phyloP scores from a whole-genome alignment of 2,113 vertebrate genomes.

The Ophthalmolycus amberensis region DNA sequence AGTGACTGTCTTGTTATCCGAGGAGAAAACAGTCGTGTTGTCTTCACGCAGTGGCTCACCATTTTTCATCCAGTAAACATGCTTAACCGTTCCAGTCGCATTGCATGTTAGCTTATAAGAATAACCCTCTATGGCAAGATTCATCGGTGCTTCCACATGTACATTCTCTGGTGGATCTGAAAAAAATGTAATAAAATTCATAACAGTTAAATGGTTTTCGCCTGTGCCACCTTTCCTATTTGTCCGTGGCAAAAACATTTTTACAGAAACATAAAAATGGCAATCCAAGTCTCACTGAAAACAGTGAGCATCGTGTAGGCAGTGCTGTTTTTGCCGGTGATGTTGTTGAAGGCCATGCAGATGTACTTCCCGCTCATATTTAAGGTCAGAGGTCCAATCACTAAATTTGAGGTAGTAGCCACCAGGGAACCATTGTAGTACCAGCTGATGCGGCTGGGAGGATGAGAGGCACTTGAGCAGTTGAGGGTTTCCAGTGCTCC shows the following conservation, averaged over 20 bases:
- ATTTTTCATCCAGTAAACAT: constrained; percentile 67
- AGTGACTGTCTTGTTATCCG: constrained; percentile 53
- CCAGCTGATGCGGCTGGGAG: constrained; percentile 53
- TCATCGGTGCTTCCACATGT: not conserved
- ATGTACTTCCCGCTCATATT: constrained; percentile 9
- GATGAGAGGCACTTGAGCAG: constrained; percentile 54
- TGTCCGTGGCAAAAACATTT: not conserved
- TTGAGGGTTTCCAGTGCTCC: constrained; percentile 28
- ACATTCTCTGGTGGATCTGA: constrained; percentile 52
- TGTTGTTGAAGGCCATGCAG: constrained; percentile 15
- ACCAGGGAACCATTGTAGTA: constrained; percentile 33
- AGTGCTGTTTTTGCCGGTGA: constrained; percentile 17
- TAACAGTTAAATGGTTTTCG: not conserved
- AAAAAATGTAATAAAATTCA: constrained; percentile 11
- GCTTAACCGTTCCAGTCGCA: constrained; percentile 40
- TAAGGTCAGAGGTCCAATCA: not conserved
- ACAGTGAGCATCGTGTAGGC: constrained; percentile 37
- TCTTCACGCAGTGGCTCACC: constrained; percentile 22
- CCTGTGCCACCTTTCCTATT: not conserved
- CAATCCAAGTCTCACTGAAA: constrained; percentile 42
- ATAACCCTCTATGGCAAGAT: constrained; percentile 34
- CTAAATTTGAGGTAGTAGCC: constrained; percentile 23
- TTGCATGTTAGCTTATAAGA: constrained; percentile 55
- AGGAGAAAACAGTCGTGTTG: constrained; percentile 13
- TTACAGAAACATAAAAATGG: not conserved